Conservation (phyloP, 2,888 invertebrate species). For the Aproaerema taeniolella region DNA sequence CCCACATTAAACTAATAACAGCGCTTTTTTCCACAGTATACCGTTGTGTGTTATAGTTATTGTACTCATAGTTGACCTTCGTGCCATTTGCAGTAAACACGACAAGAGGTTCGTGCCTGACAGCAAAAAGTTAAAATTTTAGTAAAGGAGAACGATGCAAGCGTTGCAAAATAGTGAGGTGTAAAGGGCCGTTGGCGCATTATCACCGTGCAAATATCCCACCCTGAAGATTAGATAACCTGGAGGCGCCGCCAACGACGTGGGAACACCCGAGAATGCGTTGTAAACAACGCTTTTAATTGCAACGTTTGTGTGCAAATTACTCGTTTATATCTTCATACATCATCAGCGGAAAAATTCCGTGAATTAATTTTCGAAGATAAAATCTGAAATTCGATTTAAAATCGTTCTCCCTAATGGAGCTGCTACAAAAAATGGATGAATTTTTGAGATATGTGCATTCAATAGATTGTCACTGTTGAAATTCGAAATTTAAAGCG, state of each 20-base stretch:
- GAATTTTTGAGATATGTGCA: background rate
- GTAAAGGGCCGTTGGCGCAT: constrained; percentile 49
- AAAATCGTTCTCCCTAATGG: no score
- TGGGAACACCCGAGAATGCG: constrained; percentile 45
- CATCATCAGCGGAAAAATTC: background rate
- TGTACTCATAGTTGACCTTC: no score
- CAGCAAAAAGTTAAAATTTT: background rate
- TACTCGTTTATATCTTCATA: constrained; percentile 20
- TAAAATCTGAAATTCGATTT: no score
- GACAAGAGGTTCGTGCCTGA: no score
- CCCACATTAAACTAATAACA: no score
- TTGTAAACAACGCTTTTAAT: constrained; percentile 35
- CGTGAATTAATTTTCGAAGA: constrained; percentile 1
- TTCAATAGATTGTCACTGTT: background rate
- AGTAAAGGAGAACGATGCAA: constrained; percentile 1
- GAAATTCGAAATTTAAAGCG: constrained; percentile 13
- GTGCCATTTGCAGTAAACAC: no score
- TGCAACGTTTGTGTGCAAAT: constrained; percentile 32
- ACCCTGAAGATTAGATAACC: constrained; percentile 70
- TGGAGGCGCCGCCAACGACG: constrained; percentile 34
- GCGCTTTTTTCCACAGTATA: no score
- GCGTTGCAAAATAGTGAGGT: constrained; percentile 9
- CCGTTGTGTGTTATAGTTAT: no score
- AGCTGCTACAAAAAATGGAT: no score
- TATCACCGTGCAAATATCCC: constrained; percentile 73